Base-by-base conservation (phyloP, 2,797 vertebrate genomes). In the Synanceia verrucosa region DNA sequence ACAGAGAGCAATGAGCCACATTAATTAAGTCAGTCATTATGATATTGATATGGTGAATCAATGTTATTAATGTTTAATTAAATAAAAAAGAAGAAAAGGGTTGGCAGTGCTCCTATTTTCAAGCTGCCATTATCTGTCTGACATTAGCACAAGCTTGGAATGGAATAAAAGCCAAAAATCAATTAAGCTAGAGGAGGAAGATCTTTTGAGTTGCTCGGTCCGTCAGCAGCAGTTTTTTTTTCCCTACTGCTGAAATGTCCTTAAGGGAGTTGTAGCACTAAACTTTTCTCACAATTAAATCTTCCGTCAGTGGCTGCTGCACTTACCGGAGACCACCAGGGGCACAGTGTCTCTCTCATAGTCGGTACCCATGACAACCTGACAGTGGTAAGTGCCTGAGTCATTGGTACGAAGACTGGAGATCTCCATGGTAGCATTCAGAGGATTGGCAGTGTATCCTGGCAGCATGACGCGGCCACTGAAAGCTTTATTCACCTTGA, bases 281-380 rank as follows among this genome's bases (percentile, higher is more conserved):
- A 78, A 82, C 56, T 44, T 70, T 70, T 47, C 70, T 73, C 55
- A 71, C 57, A 75, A 26, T 64, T 23, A 73, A 69, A 43, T 67
- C 36, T 64, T 16, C 64, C 1, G 4, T 2, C 50, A 24, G 57
- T 24, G 44, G 63, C 47, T 83, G 82, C 76, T 65, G 80, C 63
- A 80, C 96, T 94, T 86, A 98, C 97, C 97, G 6, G 93, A 96
- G 84, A 99, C 96, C 88, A 97, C 95, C 90, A 99, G 89, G 2
- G 95, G 92, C 84, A 98, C 92, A 48, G 95, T 92, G 72, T 97
- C 96, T 87, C 96, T 95, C 86, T 98, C 95, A 3, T 97, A 96
- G 1, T 96, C 93, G 41, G 96, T 94, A 58, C 95, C 96, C 11
- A 94, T 88, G 79, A 96, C 95, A 89, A 97, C 94, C 81, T 97